Conservation (phyloP, 2,888 invertebrate species). For the Melanostoma mellinum region DNA sequence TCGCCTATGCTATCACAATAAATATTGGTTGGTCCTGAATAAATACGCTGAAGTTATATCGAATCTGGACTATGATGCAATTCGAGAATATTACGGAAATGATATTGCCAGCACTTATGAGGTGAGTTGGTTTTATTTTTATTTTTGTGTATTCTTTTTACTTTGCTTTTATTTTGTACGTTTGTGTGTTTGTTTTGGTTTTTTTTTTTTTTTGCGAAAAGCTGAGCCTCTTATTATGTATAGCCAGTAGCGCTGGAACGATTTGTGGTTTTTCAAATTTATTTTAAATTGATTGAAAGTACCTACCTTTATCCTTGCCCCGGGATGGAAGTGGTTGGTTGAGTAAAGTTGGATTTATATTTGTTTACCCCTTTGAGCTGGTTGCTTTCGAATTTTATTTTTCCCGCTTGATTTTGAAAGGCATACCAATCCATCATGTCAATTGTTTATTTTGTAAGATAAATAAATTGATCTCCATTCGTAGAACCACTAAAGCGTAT, state of each 20-base stretch:
- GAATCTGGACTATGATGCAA: conserved; percentile 81
- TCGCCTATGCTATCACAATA: conserved; percentile 81
- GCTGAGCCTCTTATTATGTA: conserved; percentile 51
- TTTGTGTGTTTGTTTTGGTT: conserved; percentile 20
- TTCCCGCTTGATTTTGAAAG: conserved; percentile 34
- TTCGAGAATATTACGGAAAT: conserved; percentile 80
- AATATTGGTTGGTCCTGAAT: conserved; percentile 83
- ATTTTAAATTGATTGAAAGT: conserved; percentile 66
- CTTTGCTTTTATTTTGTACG: background rate
- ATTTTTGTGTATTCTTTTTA: background rate
- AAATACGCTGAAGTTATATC: conserved; percentile 82
- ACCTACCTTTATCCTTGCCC: conserved; percentile 46
- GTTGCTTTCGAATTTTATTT: conserved; percentile 19
- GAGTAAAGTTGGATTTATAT: conserved; percentile 43
- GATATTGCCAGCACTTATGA: conserved; percentile 80
- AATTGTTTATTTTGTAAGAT: conserved; percentile 44
- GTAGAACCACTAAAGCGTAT: conserved; percentile 16
- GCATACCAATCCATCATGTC: background rate
- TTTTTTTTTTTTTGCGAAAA: conserved; percentile 27
- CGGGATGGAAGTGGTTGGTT: conserved; percentile 5
- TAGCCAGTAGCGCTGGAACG: conserved; percentile 2
- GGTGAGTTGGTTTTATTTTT: conserved; percentile 76
- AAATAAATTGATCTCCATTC: conserved; percentile 24
- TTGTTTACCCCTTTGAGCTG: conserved; percentile 34
- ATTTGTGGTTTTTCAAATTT: conserved; percentile 67